These are phyloP conservation scores for Stegophylla sp. DNA, from an alignment of 2,888 invertebrate genomes.

Conservation along the genomic window DNA sequence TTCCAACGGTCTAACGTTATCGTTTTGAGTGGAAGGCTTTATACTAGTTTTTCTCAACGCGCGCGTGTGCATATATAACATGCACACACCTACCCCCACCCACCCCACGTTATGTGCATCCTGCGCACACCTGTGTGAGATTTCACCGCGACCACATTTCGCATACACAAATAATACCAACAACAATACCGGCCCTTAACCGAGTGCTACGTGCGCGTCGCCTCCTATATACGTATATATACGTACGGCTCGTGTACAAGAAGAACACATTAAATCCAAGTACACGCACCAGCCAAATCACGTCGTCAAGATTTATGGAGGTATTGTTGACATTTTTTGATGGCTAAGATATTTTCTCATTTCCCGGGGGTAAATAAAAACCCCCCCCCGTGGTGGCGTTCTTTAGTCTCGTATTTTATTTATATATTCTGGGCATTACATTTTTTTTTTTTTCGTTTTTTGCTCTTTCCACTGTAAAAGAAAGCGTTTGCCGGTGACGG, in stretches of 20 bases:
- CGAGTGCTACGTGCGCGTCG: no score
- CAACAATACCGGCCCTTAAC: background rate
- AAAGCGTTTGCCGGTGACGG: background rate
- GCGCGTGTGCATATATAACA: no score
- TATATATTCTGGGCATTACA: background rate
- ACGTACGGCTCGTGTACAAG: background rate
- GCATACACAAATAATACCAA: no score
- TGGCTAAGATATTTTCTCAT: conserved; percentile 46
- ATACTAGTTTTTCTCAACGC: no score
- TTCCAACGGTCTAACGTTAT: no score
- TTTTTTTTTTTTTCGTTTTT: no score
- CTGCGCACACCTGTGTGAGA: no score
- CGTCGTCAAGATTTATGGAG: conserved; percentile 53
- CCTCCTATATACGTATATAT: background rate
- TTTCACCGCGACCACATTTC: no score
- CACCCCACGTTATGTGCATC: no score
- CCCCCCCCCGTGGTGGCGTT: background rate
- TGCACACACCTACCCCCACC: no score
- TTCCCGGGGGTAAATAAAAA: conserved; percentile 23
- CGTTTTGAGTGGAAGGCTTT: no score
- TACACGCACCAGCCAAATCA: conserved; percentile 16
- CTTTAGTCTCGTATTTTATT: conserved; percentile 22
- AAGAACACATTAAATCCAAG: conserved; percentile 26
- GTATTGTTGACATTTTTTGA: conserved; percentile 55
- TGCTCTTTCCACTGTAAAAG: background rate